phyloP scores from a whole-genome alignment of 1,140 invertebrate species.

The Geopemphigus sp. region DNA sequence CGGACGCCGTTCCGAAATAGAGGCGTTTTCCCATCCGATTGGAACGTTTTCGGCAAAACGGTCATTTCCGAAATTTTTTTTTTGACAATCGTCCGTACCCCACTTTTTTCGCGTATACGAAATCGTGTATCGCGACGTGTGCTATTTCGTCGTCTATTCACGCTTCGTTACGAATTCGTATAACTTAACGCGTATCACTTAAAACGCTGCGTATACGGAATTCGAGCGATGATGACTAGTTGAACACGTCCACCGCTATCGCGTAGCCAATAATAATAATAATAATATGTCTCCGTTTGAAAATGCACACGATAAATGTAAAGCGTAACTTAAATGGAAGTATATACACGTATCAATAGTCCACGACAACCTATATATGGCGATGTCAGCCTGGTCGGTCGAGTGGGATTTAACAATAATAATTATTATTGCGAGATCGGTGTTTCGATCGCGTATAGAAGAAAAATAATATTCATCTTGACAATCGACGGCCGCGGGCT shows the following conservation, averaged over 20 bases:
- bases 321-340: conserved; percentile 15
- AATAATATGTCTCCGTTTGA: background rate
- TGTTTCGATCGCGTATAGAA: conserved; percentile 19
- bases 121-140: too few relatives aligned
- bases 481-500: background rate
- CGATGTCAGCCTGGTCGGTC: conserved; percentile 18
- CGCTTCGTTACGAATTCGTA: too few relatives aligned
- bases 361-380: conserved; percentile 29
- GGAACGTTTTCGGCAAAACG: too few relatives aligned
- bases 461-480: background rate
- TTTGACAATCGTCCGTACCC: too few relatives aligned
- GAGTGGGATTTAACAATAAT: background rate
- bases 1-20: too few relatives aligned
- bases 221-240: background rate
- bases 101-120: too few relatives aligned
- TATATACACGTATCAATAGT: background rate
- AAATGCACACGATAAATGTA: background rate
- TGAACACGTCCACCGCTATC: background rate
- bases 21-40: too few relatives aligned
- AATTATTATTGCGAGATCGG: background rate
- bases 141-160: too few relatives aligned
- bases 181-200: too few relatives aligned
- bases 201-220: too few relatives aligned
- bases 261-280: too few relatives aligned
- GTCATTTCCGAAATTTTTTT: too few relatives aligned